phyloP scores from a whole-genome alignment of 1,140 invertebrate genomes.

The Mylabris phalerata region DNA sequence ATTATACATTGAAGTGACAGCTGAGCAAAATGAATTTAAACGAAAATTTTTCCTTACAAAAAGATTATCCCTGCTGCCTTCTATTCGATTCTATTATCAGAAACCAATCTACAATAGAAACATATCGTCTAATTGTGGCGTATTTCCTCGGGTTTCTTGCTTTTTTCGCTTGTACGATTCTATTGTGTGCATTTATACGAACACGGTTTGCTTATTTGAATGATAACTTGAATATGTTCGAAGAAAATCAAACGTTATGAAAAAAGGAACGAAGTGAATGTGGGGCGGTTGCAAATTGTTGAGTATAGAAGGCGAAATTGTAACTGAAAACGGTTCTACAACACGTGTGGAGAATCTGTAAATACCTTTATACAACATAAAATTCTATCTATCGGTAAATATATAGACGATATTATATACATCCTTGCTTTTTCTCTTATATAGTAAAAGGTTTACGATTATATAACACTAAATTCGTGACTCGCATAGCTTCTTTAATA shows the following conservation, averaged over 20 bases:
- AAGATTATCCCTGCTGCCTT: background rate
- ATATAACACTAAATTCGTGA: too few species aligned
- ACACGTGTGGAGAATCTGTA: conserved; percentile 15
- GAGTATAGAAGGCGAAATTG: conserved; percentile 5
- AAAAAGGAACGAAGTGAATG: background rate
- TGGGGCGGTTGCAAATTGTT: conserved; percentile 3
- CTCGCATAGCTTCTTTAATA: too few species aligned
- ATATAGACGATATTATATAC: background rate
- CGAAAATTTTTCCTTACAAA: too few species aligned
- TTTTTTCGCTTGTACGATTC: background rate
- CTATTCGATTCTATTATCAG: background rate
- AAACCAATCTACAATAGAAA: background rate
- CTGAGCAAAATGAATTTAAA: too few species aligned
- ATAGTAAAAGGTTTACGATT: too few species aligned
- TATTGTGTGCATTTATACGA: background rate
- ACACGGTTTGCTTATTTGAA: background rate
- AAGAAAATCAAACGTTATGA: conserved; percentile 4
- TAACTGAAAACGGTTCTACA: conserved; percentile 12
- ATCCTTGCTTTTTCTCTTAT: too few species aligned
- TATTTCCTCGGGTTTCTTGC: too few species aligned
- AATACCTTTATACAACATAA: background rate
- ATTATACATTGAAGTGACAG: background rate
- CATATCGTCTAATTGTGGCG: too few species aligned
- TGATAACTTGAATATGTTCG: background rate
- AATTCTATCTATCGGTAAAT: background rate